Evolutionary conservation across 2,888 invertebrate genomes (phyloP), one percentile per base, ranked within the genome.

Genomic region (Exocentrus adspersus): DNA sequence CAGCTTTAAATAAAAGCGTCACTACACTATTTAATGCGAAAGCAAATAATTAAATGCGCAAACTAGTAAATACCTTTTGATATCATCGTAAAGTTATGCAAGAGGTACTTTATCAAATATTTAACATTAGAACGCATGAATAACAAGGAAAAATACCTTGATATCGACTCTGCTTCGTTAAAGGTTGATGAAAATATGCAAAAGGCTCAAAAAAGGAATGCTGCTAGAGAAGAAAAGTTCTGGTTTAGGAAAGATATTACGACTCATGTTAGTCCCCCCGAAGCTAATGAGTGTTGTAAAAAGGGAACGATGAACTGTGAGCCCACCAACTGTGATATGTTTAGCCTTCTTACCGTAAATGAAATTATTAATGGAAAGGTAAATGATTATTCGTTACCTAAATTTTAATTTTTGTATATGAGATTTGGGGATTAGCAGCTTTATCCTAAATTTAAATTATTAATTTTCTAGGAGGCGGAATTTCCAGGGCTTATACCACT

Each of bases 291-390:
- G 66, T 82, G 81, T 69, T 76, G 81, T 71, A 76, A 78, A 51
- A 75, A 72, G 9, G 77, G 78, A 14, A 67, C 68, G 37, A 62
- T 63, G 46, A 78, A 71, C 62, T 75, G 75, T 66, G 77, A 75
- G 16, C 63, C 72, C n/a, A 74, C 69, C 51, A 66, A 71, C 46
- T 78, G 80, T 67, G 86, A 87, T 69, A 86, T 88, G 68, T 92
- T 88, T 80, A 88, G 89, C 0, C 87, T 91, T 75, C 93, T 98
- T 91, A 92, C 93, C n/a, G 88, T 98, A 70, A 89, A 96, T 81
- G 96, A 99, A 84, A 98, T 99, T 77, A 93, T 99, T 75, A 98
- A 98, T 82, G 99, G 98, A 79, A 94, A 94, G 86, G 91, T 92
- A 78, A n/a, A n/a, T n/a, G n/a, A n/a, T n/a, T n/a, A n/a, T n/a